Conservation (phyloP, 2,113 vertebrate species). For the Daubentonia madagascariensis region DNA sequence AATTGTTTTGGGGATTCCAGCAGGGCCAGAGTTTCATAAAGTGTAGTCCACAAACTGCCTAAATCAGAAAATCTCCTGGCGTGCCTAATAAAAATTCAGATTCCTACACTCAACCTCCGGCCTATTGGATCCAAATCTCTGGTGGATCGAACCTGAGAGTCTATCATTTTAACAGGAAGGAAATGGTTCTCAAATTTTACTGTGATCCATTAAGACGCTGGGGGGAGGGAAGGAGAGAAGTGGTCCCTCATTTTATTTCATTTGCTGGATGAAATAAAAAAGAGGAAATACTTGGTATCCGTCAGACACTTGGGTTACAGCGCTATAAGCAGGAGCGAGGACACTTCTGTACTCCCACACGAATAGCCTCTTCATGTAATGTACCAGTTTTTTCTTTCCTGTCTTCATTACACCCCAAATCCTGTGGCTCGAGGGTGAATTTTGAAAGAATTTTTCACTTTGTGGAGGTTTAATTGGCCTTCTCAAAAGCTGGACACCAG, state of each 20-base stretch:
- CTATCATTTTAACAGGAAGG: background rate
- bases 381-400: background rate
- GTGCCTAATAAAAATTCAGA: background rate
- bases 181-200: background rate
- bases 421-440: slow-evolving; percentile 42
- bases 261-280: background rate
- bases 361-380: background rate
- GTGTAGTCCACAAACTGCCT: background rate
- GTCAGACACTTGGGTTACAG: background rate
- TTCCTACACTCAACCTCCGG: background rate
- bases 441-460: slow-evolving; percentile 60
- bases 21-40: background rate
- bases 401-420: background rate
- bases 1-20: slow-evolving; percentile 10
- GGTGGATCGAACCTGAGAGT: background rate
- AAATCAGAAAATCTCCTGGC: background rate
- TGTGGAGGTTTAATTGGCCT: slow-evolving; percentile 52
- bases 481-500: slow-evolving; percentile 60
- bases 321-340: fast-evolving
- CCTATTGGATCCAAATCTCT: background rate
- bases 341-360: background rate
- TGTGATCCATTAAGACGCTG: background rate
- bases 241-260: too few relatives aligned
- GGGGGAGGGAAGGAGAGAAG: background rate
- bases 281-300: background rate